Evolutionary conservation across 2,888 invertebrate species (phyloP).

Genomic region (Sphaeridia pumilis): DNA sequence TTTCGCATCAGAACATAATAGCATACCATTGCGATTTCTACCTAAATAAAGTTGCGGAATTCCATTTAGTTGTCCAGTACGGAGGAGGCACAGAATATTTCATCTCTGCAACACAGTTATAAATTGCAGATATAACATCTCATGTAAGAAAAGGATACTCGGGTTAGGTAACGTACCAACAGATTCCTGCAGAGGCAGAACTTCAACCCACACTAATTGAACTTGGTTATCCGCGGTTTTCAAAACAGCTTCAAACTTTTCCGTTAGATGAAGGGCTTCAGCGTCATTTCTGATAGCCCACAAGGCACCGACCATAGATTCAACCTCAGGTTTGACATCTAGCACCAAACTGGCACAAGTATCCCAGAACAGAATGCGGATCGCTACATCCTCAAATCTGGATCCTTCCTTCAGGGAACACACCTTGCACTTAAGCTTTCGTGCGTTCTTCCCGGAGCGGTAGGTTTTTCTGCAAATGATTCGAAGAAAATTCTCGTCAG

Average conservation of each 20-base stretch:
- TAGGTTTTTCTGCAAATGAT: conserved; percentile 52
- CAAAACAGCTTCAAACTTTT: conserved; percentile 45
- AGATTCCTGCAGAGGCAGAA: conserved; percentile 43
- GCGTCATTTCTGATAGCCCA: conserved; percentile 39
- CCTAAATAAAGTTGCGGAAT: too few species aligned
- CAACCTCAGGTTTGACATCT: conserved; percentile 36
- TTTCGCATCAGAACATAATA: too few species aligned
- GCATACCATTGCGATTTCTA: too few species aligned
- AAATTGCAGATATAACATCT: too few species aligned
- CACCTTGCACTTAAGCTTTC: conserved; percentile 74
- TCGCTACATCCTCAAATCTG: conserved; percentile 72
- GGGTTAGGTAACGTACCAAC: too few species aligned
- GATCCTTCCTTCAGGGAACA: conserved; percentile 78
- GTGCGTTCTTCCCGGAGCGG: conserved; percentile 63
- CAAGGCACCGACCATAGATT: conserved; percentile 37
- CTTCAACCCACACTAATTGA: conserved; percentile 53
- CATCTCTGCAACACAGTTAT: too few species aligned
- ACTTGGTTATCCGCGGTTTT: conserved; percentile 48
- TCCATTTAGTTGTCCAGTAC: too few species aligned
- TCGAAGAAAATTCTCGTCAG: too few species aligned
- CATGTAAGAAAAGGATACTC: too few species aligned
- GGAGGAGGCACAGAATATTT: too few species aligned
- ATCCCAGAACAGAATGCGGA: conserved; percentile 35
- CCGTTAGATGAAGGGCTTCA: conserved; percentile 43
- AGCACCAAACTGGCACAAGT: conserved; percentile 18